Conservation (phyloP, 2,888 invertebrate genomes). For the Nowickia ferox region DNA sequence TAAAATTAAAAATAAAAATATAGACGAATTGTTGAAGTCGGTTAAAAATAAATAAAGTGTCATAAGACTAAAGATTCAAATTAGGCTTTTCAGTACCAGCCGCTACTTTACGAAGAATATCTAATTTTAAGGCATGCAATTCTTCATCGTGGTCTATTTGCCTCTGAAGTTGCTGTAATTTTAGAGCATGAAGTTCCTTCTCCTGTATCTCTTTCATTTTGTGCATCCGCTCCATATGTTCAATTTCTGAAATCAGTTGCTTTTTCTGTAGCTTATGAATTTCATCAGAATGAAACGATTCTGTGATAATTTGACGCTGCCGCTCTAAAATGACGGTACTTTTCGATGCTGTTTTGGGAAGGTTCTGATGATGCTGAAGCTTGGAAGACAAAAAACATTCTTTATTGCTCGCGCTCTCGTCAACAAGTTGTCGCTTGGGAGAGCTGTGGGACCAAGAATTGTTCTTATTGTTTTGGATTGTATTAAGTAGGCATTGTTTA, state of each 20-base stretch:
- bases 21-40: neutral
- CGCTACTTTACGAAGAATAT: conserved; percentile 22
- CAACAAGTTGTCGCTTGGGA: neutral
- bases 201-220: conserved; percentile 12
- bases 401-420: conserved; percentile 19
- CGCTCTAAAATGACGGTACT: conserved; percentile 10
- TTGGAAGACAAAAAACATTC: conserved; percentile 7
- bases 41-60: neutral
- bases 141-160: conserved; percentile 26
- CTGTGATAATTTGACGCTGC: conserved; percentile 25
- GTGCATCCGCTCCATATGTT: conserved; percentile 9
- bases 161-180: conserved; percentile 16
- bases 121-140: conserved; percentile 22
- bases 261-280: conserved; percentile 21
- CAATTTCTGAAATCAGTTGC: conserved; percentile 18
- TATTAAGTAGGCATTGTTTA: neutral
- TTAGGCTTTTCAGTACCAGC: neutral
- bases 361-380: conserved; percentile 11
- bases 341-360: conserved; percentile 33
- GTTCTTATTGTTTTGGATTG: neutral
- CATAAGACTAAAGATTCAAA: neutral
- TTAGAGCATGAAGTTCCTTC: conserved; percentile 27
- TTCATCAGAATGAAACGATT: conserved; percentile 19
- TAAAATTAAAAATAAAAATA: conserved; percentile 5
- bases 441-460: neutral